Evolutionary conservation across 2,113 vertebrate genomes (phyloP).

Genomic region (Anoura caudifer): DNA sequence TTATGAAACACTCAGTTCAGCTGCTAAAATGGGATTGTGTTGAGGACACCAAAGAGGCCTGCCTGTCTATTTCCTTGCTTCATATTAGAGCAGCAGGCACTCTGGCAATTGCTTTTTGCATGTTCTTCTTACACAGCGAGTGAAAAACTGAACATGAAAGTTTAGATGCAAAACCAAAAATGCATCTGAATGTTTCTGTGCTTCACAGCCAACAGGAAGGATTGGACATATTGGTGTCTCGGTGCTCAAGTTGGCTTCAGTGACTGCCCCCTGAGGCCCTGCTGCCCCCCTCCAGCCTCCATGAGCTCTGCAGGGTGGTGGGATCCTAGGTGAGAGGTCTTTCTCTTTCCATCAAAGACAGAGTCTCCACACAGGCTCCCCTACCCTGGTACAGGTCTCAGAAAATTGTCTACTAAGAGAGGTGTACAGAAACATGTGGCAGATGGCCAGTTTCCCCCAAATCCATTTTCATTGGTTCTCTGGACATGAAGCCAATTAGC

Average conservation of each 20-base stretch:
- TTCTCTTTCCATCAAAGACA: background rate
- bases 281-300: background rate
- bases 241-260: background rate
- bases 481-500: background rate
- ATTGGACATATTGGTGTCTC: background rate
- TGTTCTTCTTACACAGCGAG: background rate
- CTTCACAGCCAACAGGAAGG: background rate
- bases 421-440: background rate
- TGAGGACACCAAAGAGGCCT: background rate
- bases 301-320: background rate
- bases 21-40: background rate
- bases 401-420: background rate
- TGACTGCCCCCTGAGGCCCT: no score
- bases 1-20: background rate
- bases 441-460: background rate
- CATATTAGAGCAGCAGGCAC: background rate
- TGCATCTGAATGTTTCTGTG: background rate
- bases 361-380: background rate
- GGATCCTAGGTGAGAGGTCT: background rate
- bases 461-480: background rate
- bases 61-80: fast-evolving
- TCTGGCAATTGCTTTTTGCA: background rate
- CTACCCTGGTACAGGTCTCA: no score
- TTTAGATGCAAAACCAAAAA: background rate
- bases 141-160: background rate